A percentile compares a stretch with the other conserved stretches of the same genome.
Conservation (phyloP, 1,140 invertebrate genomes). For the Drosophila teissieri region DNA sequence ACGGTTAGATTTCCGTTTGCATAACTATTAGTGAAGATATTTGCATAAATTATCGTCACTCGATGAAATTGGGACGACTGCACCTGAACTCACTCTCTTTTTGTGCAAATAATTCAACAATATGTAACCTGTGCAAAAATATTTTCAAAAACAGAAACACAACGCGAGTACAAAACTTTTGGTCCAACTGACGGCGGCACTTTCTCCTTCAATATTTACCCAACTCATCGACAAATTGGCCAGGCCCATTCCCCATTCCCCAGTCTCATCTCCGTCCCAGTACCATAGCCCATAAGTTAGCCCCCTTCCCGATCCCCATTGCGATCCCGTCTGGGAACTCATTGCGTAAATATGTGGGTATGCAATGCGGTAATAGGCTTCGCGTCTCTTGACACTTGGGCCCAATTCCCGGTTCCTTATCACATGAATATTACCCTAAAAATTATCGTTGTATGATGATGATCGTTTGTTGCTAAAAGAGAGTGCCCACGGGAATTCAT, state of each 20-base stretch:
- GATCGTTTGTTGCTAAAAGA: background rate
- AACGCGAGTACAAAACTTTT: conserved; percentile 9
- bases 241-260: conserved; percentile 44
- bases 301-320: conserved; percentile 24
- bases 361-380: conserved; percentile 55
- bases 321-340: conserved; percentile 38
- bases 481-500: conserved; percentile 21
- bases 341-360: conserved; percentile 59
- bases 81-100: conserved; percentile 57
- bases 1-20: conserved; percentile 34
- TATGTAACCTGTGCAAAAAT: conserved; percentile 65
- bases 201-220: conserved; percentile 68
- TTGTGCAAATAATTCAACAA: conserved; percentile 64
- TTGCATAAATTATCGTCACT: conserved; percentile 60
- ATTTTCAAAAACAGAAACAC: conserved; percentile 53
- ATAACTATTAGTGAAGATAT: conserved; percentile 53
- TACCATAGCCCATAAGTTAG: conserved; percentile 3
- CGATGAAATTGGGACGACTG: conserved; percentile 55
- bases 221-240: conserved; percentile 62
- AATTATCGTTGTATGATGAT: conserved; percentile 15
- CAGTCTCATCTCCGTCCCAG: conserved; percentile 29
- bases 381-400: conserved; percentile 50
- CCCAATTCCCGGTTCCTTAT: conserved; percentile 46
- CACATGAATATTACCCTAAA: conserved; percentile 36
- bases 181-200: conserved; percentile 39